Evolutionary conservation across 2,113 vertebrate species (phyloP).

Genomic region (Drymodes brunneopygia): DNA sequence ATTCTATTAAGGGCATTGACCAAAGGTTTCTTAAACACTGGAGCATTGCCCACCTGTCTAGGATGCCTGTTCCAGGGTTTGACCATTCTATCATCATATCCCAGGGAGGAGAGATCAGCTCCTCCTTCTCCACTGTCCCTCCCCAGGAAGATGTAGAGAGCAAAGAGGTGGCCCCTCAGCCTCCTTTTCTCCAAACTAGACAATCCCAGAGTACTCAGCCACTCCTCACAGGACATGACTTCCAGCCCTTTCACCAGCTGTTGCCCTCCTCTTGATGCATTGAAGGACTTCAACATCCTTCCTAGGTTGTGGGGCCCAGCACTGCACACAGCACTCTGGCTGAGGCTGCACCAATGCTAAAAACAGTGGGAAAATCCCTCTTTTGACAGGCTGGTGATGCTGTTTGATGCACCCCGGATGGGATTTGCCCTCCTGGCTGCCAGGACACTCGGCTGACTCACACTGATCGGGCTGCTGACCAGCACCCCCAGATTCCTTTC

Average conservation of each 20-base stretch:
- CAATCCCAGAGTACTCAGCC: not conserved
- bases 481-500: not conserved
- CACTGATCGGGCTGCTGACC: not conserved
- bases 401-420: not conserved
- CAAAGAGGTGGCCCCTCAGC: rapidly evolving
- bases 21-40: not conserved
- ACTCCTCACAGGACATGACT: not conserved
- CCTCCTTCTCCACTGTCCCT: not conserved
- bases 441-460: not conserved
- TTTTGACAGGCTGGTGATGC: not conserved
- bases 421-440: not conserved
- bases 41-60: not conserved
- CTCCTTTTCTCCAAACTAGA: not conserved
- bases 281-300: not conserved
- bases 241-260: rapidly evolving
- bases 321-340: no score
- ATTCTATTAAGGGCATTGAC: not conserved
- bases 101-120: not conserved
- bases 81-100: no score
- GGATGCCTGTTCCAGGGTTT: not conserved
- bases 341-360: rapidly evolving
- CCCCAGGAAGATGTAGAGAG: not conserved
- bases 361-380: not conserved
- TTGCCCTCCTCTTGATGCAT: rapidly evolving
- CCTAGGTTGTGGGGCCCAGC: not conserved